These are phyloP conservation scores for Thomomys bottae DNA, from an alignment of 2,113 vertebrate genomes.

Conservation along the genomic window DNA sequence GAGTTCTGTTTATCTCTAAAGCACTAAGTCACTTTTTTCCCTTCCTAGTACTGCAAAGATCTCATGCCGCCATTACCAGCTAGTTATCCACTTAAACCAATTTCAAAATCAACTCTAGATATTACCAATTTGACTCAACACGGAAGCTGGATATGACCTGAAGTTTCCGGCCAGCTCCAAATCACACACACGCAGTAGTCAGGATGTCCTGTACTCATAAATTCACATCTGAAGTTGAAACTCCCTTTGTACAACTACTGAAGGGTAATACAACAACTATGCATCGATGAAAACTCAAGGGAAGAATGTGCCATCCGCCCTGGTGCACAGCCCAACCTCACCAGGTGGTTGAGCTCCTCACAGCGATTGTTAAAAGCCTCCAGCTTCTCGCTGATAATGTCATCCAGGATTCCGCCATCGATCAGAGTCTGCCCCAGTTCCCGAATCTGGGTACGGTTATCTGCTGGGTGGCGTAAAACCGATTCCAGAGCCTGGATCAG, in stretches of 20 bases:
- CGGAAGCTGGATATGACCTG: rapidly evolving
- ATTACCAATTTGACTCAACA: background rate
- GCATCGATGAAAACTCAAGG: too few species aligned
- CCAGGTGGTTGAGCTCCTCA: constrained; percentile 93
- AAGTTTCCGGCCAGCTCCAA: background rate
- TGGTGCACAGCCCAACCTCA: constrained; percentile 77
- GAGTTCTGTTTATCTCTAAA: background rate
- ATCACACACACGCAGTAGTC: background rate
- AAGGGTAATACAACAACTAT: too few species aligned
- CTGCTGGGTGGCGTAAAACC: constrained; percentile 94
- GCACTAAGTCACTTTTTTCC: background rate
- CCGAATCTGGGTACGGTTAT: constrained; percentile 98
- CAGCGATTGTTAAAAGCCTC: constrained; percentile 94
- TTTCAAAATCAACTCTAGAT: background rate
- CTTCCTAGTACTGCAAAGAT: background rate
- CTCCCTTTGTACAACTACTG: too few species aligned
- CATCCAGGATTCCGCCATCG: constrained; percentile 98
- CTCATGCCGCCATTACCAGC: rapidly evolving
- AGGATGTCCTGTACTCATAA: too few species aligned
- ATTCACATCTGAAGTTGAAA: too few species aligned
- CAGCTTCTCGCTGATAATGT: constrained; percentile 97
- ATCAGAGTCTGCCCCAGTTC: constrained; percentile 98
- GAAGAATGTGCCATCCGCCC: background rate
- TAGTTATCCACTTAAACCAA: background rate
- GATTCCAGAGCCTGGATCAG: constrained; percentile 91